Base-by-base conservation (phyloP, 2,113 vertebrate species). In the Gymnobelideus leadbeateri region DNA sequence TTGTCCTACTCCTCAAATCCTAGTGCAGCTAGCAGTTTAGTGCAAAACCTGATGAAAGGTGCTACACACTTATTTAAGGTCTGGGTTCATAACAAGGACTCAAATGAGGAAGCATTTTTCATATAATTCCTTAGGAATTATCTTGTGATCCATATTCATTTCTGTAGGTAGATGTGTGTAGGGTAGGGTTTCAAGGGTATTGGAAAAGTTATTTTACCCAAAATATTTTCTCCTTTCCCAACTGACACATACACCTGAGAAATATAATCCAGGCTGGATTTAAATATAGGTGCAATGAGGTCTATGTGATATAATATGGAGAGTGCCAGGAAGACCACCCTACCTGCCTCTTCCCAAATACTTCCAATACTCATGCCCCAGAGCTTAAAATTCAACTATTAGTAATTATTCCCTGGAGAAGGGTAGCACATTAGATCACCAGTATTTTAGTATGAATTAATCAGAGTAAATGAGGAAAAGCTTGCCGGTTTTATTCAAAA, bases 1-100 rank as follows among this genome's bases (percentile, higher is more conserved):
- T n/a, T 57, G 51, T 92, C 37, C 68, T 47, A 89, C 94, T 90
- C 26, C 90, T 89, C 51, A 92, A 68, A 90, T 95, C 92, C 43
- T 94, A 92, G 28, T 23, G 7, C 51, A 10, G 21, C 21, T 93
- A 43, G 0, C 6, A 92, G 51, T 84, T 43, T 46, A 89, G 28
- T n/a, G 92, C 61, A 93, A 46, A 23, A 92, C 43, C 57, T 92
- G 19, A 0, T 53, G 1, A 95, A 57, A 61, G 61, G 31, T 47
- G 19, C 68, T 84, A 84, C 1, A 43, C n/a, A 43, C 19, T 43
- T 55, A 47, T 52, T 55, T 57, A 49, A 31, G 49, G 84, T 94
- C 37, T 57, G 19, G 94, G 51, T 91, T 54, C 49, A 7, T 47
- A 49, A 51, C 21, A 24, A 37, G 23, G 68, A 61, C 26, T 61